These are phyloP conservation scores for Poecilia velifera DNA, from an alignment of 2,797 vertebrate species.

Conservation along the genomic window DNA sequence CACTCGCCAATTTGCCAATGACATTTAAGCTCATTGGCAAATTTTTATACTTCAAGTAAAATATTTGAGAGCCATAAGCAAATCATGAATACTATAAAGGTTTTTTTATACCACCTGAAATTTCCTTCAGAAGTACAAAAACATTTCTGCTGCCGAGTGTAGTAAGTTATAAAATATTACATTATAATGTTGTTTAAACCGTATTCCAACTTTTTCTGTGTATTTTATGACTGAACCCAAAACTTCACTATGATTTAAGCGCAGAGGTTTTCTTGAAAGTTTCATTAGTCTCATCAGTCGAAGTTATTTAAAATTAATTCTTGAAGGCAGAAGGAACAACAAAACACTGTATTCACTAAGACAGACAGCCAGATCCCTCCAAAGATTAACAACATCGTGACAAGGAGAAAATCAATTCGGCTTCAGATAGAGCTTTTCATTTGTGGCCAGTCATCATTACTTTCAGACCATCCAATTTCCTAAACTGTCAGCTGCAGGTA, in stretches of 20 bases:
- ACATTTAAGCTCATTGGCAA: constrained; percentile 67
- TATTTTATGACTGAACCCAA: background rate
- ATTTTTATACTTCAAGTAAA: background rate
- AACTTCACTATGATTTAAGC: background rate
- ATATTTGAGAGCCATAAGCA: background rate
- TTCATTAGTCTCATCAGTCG: background rate
- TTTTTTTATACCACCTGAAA: background rate
- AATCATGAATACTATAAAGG: background rate
- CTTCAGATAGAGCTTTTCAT: background rate
- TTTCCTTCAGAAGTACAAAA: background rate
- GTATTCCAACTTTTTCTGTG: background rate
- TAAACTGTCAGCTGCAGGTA: constrained; percentile 1
- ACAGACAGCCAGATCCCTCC: background rate
- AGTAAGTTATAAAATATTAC: background rate
- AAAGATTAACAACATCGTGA: background rate
- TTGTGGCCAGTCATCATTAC: background rate
- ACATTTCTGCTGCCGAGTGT: background rate
- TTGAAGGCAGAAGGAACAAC: background rate
- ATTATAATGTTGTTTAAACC: too few relatives aligned
- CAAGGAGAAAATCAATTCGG: background rate
- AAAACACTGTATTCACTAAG: background rate
- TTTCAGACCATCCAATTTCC: background rate
- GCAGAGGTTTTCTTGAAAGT: background rate
- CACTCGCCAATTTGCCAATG: constrained; percentile 61
- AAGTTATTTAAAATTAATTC: background rate